These are phyloP conservation scores for Chitala chitala DNA, from an alignment of 2,113 vertebrate species.

Conservation along the genomic window DNA sequence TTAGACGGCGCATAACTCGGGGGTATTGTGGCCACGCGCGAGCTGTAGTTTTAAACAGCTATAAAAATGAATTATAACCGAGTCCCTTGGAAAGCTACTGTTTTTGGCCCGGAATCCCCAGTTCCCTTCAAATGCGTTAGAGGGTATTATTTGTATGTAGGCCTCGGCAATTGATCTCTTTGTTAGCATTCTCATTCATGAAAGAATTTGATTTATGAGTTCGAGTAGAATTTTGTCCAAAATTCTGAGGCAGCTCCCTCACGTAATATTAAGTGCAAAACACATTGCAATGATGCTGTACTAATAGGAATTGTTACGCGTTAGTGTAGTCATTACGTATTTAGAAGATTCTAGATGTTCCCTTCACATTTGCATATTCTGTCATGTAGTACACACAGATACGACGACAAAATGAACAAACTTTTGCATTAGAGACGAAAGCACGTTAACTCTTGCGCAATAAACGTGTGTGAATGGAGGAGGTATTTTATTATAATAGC, in stretches of 20 bases:
- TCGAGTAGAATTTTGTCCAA: slow-evolving; percentile 86
- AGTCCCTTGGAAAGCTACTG: slow-evolving; percentile 75
- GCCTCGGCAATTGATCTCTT: slow-evolving; percentile 90
- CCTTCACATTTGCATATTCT: not conserved
- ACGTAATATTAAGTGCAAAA: slow-evolving; percentile 25
- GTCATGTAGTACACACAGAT: not conserved
- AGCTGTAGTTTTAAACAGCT: slow-evolving; percentile 86
- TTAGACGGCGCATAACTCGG: slow-evolving; percentile 32
- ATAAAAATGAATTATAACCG: slow-evolving; percentile 98
- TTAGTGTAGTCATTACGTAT: not conserved
- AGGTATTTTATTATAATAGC: too few species aligned
- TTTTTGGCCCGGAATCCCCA: slow-evolving; percentile 78
- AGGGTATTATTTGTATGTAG: slow-evolving; percentile 94
- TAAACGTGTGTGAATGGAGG: not conserved
- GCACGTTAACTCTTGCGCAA: not conserved
- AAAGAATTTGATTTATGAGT: slow-evolving; percentile 97
- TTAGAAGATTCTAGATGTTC: not conserved
- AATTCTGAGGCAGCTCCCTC: slow-evolving; percentile 55
- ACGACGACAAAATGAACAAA: not conserved
- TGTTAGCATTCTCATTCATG: slow-evolving; percentile 95
- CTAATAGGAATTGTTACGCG: not conserved
- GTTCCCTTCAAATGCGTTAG: slow-evolving; percentile 80
- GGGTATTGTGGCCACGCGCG: slow-evolving; percentile 57
- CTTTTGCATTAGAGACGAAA: slow-evolving; percentile 2
- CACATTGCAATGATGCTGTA: not conserved